Evolutionary conservation across 2,113 vertebrate species (phyloP).

Genomic region (Archocentrus centrarchus): DNA sequence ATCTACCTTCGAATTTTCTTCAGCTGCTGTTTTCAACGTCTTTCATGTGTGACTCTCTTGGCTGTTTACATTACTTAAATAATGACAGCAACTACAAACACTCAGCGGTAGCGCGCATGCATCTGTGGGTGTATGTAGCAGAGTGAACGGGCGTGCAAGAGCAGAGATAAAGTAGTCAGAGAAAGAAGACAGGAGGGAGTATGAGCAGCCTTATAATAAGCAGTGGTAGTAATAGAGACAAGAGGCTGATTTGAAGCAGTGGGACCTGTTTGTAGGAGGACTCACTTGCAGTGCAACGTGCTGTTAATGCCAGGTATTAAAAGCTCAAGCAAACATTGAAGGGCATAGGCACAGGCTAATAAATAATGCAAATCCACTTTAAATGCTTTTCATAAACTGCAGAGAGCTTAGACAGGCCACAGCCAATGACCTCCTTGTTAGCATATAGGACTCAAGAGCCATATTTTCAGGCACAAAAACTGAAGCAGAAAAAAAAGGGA

Average conservation of each 20-base stretch:
- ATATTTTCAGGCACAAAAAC: background rate
- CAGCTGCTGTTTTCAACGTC: background rate
- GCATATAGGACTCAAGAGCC: constrained; percentile 32
- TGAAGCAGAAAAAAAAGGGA: background rate
- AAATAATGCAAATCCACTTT: constrained; percentile 74
- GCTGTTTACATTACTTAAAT: constrained; percentile 10
- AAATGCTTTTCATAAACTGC: constrained; percentile 58
- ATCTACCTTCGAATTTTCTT: background rate
- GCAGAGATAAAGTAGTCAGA: constrained; percentile 4
- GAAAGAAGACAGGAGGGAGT: background rate
- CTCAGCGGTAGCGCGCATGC: background rate
- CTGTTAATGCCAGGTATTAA: constrained; percentile 67
- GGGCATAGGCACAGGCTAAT: constrained; percentile 61
- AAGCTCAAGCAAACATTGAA: constrained; percentile 64
- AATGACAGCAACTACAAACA: constrained; percentile 1
- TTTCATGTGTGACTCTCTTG: constrained; percentile 9
- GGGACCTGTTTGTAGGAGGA: constrained; percentile 43
- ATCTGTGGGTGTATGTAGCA: constrained; percentile 15
- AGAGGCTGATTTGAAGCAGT: background rate
- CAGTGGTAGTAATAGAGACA: constrained; percentile 2
- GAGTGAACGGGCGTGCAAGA: background rate
- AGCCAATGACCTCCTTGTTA: constrained; percentile 57
- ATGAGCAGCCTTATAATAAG: constrained; percentile 12
- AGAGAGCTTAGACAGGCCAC: constrained; percentile 59
- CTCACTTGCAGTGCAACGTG: constrained; percentile 41